Base-by-base conservation (phyloP, 2,113 vertebrate genomes). In the Oryzias celebensis region DNA sequence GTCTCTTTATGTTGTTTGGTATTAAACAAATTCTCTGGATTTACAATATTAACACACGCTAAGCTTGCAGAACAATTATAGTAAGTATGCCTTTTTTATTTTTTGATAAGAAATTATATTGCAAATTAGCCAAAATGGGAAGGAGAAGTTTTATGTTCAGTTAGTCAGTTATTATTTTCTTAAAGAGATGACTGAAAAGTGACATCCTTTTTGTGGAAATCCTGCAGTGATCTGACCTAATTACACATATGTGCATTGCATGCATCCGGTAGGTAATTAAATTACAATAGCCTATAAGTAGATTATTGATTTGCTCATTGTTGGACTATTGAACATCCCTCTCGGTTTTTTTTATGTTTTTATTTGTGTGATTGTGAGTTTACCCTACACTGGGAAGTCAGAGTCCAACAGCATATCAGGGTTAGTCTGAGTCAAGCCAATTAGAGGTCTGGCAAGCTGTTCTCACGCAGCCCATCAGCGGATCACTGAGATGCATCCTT, bases 341-440 rank as follows among this genome's bases (percentile, higher is more conserved):
- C 26, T 28, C 5, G n/a, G n/a, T 28, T 28, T 47, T 7, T 47
- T 47, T 47, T 8, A n/a, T 47, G 7, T 47, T 18, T 47, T 71
- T 62, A 43, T 42, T 26, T 65, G 58, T 65, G 36, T 62, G 42
- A 22, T 8, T 61, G 55, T 59, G 36, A 47, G 20, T 43, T 43
- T 48, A 62, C 68, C 80, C 55, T 57, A 88, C 81, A 88, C 86
- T 78, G 82, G 82, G 80, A 89, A 85, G 84, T 91, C 92, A 92
- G 92, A 92, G 90, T 89, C 86, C 87, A 90, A 92, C 92, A 92
- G 91, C 91, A 92, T 94, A 94, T 87, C 89, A 84, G 87, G 91
- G 87, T 94, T 93, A 93, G 85, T 92, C 88, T 91, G 88, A 89
- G 90, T 95, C 92, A 93, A 93, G 92, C 91, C 92, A 92, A 90